phyloP scores from a whole-genome alignment of 92 coral and sea anemone species.

The Heliopora coerulea region DNA sequence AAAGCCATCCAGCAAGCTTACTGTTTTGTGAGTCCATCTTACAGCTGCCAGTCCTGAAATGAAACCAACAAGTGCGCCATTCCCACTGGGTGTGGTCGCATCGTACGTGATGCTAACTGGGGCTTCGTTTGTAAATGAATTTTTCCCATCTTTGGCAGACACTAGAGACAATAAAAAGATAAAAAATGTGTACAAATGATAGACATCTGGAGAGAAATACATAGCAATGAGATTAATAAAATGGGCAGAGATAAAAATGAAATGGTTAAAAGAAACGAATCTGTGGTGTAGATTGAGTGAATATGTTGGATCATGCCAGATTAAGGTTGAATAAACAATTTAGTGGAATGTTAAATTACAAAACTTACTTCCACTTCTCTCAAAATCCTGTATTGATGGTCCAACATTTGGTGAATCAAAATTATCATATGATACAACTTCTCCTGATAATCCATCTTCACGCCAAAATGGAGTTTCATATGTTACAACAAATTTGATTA shows the following conservation, averaged over 20 bases:
- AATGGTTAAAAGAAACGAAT: too few species aligned
- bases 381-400: neutral
- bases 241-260: too few species aligned
- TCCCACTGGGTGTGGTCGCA: conserved; percentile 76
- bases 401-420: neutral
- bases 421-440: conserved; percentile 45
- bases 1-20: conserved; percentile 38
- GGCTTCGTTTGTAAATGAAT: conserved; percentile 51
- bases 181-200: too few species aligned
- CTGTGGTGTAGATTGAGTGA: too few species aligned
- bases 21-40: conserved; percentile 67
- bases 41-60: conserved; percentile 86
- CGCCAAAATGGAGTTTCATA: conserved; percentile 91
- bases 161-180: too few species aligned
- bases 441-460: conserved; percentile 83
- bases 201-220: too few species aligned
- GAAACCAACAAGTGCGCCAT: conserved; percentile 88
- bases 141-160: too few species aligned
- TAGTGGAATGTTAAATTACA: neutral
- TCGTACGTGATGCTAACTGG: conserved; percentile 76
- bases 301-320: too few species aligned
- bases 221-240: too few species aligned
- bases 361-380: conserved; percentile 3
- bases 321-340: too few species aligned
- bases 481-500: conserved; percentile 80